phyloP scores from a whole-genome alignment of 2,888 invertebrate genomes.

The Dicyrtoma fusca region DNA sequence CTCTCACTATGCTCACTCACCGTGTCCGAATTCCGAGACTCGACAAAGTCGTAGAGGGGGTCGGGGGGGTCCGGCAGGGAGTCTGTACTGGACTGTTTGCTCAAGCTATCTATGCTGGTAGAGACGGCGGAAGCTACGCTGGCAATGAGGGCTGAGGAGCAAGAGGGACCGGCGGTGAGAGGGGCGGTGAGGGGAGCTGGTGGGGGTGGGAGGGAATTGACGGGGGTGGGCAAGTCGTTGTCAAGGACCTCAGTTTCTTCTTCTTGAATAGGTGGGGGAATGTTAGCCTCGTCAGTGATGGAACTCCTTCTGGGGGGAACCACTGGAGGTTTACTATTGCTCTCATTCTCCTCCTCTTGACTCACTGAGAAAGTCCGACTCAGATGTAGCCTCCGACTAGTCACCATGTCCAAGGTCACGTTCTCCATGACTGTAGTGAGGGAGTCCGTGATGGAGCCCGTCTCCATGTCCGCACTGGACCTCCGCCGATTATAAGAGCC shows the following conservation, averaged over 20 bases:
- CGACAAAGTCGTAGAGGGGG: constrained; percentile 40
- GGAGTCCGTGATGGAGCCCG: constrained; percentile 31
- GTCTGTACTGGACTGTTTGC: constrained; percentile 32
- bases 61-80: constrained; percentile 38
- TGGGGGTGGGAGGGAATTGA: constrained; percentile 17
- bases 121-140: constrained; percentile 5
- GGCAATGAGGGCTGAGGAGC: neutral
- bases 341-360: constrained; percentile 28
- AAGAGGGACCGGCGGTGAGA: too few relatives aligned
- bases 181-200: neutral
- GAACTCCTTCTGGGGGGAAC: constrained; percentile 20
- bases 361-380: constrained; percentile 34
- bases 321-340: neutral
- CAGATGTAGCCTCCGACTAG: constrained; percentile 32
- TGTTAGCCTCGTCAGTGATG: constrained; percentile 35
- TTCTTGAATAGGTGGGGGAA: constrained; percentile 33
- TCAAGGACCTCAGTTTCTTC: constrained; percentile 10
- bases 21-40: constrained; percentile 34
- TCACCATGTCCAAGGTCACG: constrained; percentile 31
- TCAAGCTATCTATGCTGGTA: constrained; percentile 9
- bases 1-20: constrained; percentile 41
- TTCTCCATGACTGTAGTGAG: constrained; percentile 38
- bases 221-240: neutral
- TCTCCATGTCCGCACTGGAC: constrained; percentile 36
- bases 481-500: constrained; percentile 36